Evolutionary conservation across 2,888 invertebrate genomes (phyloP), one percentile per base, ranked within the genome.

Genomic region (Eristalis arbustorum): DNA sequence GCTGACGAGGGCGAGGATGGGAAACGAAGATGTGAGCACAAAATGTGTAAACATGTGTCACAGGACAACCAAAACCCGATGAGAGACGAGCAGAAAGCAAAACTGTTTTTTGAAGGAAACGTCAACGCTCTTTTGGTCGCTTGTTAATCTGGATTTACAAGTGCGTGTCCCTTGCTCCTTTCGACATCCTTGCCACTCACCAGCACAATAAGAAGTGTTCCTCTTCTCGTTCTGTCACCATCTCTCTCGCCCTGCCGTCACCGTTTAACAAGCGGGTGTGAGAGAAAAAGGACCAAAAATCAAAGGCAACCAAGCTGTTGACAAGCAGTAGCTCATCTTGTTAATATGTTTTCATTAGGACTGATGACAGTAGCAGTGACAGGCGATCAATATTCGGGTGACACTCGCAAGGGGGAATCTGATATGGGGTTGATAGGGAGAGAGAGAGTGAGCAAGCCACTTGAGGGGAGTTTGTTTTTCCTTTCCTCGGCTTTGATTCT

Each of bases 11-110:
- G 6, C 31, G 42, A 6, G 40, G 40, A n/a, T n/a, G n/a, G 40
- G 13, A 13, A 3, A 42, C 2, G 40, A 18, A n/a, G n/a, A n/a
- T n/a, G n/a, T n/a, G n/a, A n/a, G n/a, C 25, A 18, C 34, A 34
- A 3, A 59, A 40, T 37, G 37, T 75, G 66, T 57, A 25, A 75
- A 75, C 66, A 75, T 75, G 74, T 75, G 74, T 66, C 74, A 75
- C 25, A 49, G 49, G 18, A 66, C 59, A 75, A 59, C 57, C 59
- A 34, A 64, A 49, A 18, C 49, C 18, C 4, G 6, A 1, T n/a
- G n/a, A n/a, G n/a, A 13, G 40, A 42, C 14, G 42, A 42, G n/a
- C 8, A 18, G 18, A 6, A 49, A 49, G 49, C n/a, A 49, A 49
- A 49, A 18, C 49, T n/a, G n/a, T n/a, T 18, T 49, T 49, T 49